These are phyloP conservation scores for Macrosiphum euphorbiae DNA, from an alignment of 2,888 invertebrate species.

Conservation along the genomic window DNA sequence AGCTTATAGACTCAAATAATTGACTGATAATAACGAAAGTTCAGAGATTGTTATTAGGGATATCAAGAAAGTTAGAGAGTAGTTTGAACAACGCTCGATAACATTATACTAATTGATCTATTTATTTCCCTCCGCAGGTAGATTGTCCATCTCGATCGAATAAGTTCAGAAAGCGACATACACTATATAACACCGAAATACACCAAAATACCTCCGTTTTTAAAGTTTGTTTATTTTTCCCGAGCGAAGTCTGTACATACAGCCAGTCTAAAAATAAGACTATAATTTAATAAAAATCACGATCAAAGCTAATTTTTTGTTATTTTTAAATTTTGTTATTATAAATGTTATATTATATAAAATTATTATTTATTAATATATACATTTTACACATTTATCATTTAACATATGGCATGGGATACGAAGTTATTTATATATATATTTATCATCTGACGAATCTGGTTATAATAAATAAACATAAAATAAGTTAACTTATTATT, in stretches of 20 bases:
- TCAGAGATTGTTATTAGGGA: background rate
- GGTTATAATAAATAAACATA: background rate
- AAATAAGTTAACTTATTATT: background rate
- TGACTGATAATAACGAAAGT: background rate
- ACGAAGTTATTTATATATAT: background rate
- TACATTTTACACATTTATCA: background rate
- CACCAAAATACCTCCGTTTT: background rate
- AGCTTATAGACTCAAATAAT: too few species aligned
- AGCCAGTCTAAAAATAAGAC: background rate
- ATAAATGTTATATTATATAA: background rate
- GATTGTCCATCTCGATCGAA: background rate
- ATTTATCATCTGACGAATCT: background rate
- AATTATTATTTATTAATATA: too few species aligned
- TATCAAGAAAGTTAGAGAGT: background rate
- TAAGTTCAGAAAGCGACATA: background rate
- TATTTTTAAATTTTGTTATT: conserved; percentile 3
- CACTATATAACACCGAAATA: background rate
- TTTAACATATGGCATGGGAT: background rate
- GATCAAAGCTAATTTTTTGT: conserved; percentile 25
- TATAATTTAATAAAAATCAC: background rate
- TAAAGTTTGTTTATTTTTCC: background rate
- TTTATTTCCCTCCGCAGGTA: background rate
- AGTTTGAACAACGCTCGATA: background rate
- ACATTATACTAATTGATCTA: background rate
- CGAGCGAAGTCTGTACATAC: background rate